Conservation (phyloP, 2,888 invertebrate genomes). For the Rhorus exstirpatorius region DNA sequence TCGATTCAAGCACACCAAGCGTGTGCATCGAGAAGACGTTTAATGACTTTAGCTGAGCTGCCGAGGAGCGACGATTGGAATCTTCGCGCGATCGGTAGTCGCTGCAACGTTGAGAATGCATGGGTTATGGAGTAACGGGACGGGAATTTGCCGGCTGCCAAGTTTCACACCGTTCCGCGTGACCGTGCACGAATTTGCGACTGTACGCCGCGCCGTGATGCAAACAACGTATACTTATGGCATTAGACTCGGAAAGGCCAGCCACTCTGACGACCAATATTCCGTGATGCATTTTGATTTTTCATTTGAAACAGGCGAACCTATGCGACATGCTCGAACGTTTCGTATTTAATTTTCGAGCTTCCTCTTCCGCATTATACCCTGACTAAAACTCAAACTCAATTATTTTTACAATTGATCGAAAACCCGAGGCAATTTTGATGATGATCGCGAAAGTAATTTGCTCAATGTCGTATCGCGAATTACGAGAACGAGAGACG, state of each 20-base stretch:
- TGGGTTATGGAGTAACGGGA: constrained; percentile 46
- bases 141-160: constrained; percentile 50
- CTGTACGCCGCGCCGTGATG: constrained; percentile 16
- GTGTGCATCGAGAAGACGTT: no score
- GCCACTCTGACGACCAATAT: not conserved
- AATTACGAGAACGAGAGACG: not conserved
- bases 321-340: no score
- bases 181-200: constrained; percentile 47
- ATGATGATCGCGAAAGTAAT: no score
- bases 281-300: not conserved
- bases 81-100: not conserved
- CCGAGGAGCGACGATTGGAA: not conserved
- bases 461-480: not conserved
- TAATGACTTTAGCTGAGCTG: no score
- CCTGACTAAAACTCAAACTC: no score
- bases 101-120: not conserved
- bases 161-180: constrained; percentile 39
- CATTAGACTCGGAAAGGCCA: no score
- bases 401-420: no score
- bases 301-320: no score
- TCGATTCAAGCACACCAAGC: no score
- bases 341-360: no score
- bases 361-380: no score
- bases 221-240: constrained; percentile 8
- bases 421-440: no score